Conservation (phyloP, 1,140 invertebrate species). For the Bombyx mandarina region DNA sequence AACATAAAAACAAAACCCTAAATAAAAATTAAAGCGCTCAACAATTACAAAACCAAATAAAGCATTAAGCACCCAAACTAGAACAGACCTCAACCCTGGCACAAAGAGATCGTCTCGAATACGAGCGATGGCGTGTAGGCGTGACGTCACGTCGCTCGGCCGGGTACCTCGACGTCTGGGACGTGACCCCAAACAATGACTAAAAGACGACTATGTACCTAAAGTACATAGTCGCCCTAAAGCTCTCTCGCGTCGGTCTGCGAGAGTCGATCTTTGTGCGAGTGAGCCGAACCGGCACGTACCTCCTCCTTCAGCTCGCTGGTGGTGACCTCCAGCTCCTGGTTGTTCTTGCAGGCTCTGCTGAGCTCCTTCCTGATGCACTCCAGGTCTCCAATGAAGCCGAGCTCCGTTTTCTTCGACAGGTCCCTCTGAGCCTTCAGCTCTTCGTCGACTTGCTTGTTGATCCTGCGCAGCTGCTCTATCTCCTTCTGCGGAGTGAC, state of each 20-base stretch:
- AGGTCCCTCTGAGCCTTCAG: constrained; percentile 55
- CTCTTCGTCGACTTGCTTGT: constrained; percentile 59
- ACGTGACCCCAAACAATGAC: too few species aligned
- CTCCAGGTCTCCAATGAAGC: constrained; percentile 61
- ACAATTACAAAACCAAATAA: constrained; percentile 1
- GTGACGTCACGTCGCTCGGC: too few species aligned
- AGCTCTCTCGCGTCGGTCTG: too few species aligned
- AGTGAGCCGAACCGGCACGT: constrained; percentile 13
- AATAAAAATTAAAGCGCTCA: constrained; percentile 19
- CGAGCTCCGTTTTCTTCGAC: constrained; percentile 60
- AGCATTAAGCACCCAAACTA: too few species aligned
- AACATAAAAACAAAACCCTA: constrained; percentile 21
- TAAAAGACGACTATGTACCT: too few species aligned
- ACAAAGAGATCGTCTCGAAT: too few species aligned
- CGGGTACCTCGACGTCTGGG: too few species aligned
- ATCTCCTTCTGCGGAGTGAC: constrained; percentile 49
- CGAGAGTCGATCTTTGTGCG: too few species aligned
- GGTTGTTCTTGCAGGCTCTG: constrained; percentile 65
- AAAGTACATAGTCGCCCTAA: too few species aligned
- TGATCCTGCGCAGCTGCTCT: constrained; percentile 47
- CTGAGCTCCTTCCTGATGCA: constrained; percentile 64
- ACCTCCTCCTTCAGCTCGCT: constrained; percentile 74
- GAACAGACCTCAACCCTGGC: too few species aligned
- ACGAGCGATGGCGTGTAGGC: too few species aligned
- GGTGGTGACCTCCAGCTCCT: constrained; percentile 73